phyloP scores from a whole-genome alignment of 2,113 vertebrate genomes.

The Emydura subglobosa region DNA sequence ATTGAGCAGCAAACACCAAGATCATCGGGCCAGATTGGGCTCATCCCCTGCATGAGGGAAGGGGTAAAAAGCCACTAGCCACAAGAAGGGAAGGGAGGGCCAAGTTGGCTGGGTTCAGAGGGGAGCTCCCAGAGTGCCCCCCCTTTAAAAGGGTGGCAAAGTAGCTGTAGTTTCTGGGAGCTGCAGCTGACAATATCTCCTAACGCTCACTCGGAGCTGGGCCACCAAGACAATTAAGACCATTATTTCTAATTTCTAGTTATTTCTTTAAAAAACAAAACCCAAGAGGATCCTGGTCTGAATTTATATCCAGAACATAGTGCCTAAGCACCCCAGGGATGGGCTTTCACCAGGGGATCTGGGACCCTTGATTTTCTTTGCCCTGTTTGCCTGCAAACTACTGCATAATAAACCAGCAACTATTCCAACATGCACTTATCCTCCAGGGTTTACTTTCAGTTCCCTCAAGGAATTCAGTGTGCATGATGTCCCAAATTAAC shows the following conservation, averaged over 20 bases:
- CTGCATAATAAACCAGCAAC: neutral
- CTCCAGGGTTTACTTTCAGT: neutral
- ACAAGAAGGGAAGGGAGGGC: neutral
- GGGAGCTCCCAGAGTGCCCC: neutral
- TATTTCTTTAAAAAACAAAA: neutral
- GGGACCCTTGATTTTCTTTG: neutral
- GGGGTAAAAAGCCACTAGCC: neutral
- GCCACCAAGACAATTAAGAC: neutral
- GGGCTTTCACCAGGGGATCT: neutral
- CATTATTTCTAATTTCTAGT: neutral
- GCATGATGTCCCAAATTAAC: conserved; percentile 14
- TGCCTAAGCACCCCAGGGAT: neutral
- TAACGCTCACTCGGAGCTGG: neutral
- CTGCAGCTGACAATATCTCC: fast-evolving
- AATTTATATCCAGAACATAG: neutral
- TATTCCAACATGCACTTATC: fast-evolving
- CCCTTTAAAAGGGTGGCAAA: neutral
- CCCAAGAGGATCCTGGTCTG: neutral
- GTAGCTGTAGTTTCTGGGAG: neutral
- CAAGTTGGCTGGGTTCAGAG: neutral
- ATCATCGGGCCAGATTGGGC: neutral
- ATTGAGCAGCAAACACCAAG: neutral
- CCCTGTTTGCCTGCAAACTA: neutral
- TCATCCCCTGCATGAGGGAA: neutral
- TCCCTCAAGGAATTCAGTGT: neutral